These are phyloP conservation scores for Coranthus polyacanthus DNA, from an alignment of 2,797 vertebrate species.

Conservation along the genomic window DNA sequence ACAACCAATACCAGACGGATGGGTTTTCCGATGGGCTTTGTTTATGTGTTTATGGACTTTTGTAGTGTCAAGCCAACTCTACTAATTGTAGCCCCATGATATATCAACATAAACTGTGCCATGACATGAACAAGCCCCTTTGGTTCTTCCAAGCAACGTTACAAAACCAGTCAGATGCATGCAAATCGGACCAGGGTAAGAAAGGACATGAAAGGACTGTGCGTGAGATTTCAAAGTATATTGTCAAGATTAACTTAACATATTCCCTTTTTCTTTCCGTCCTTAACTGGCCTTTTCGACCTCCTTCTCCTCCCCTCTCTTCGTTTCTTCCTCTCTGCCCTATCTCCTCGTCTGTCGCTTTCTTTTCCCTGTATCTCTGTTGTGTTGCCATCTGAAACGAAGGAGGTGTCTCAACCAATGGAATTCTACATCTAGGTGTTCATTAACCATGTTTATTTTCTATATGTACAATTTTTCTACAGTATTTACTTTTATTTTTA, in stretches of 20 bases:
- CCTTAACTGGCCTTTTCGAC: conserved; percentile 65
- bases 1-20: conserved; percentile 24
- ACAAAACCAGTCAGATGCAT: conserved; percentile 79
- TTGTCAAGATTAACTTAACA: conserved; percentile 67
- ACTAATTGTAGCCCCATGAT: conserved; percentile 59
- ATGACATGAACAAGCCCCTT: conserved; percentile 66
- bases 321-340: no score
- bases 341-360: conserved; percentile 46
- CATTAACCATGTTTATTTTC: conserved; percentile 89
- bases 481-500: conserved; percentile 91
- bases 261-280: conserved; percentile 60
- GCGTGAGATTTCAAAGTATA: conserved; percentile 69
- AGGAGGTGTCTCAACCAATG: conserved; percentile 76
- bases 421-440: conserved; percentile 83
- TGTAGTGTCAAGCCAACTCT: conserved; percentile 49
- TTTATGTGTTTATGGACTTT: conserved; percentile 51
- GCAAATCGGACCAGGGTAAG: conserved; percentile 62
- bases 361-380: conserved; percentile 69
- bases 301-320: conserved; percentile 45
- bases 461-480: conserved; percentile 91
- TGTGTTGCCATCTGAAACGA: conserved; percentile 76
- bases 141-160: conserved; percentile 77
- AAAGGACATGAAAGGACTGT: conserved; percentile 50
- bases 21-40: conserved; percentile 46
- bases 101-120: conserved; percentile 65